Evolutionary conservation across 2,888 invertebrate genomes (phyloP).

Genomic region (Troglohyphantes excavatus): DNA sequence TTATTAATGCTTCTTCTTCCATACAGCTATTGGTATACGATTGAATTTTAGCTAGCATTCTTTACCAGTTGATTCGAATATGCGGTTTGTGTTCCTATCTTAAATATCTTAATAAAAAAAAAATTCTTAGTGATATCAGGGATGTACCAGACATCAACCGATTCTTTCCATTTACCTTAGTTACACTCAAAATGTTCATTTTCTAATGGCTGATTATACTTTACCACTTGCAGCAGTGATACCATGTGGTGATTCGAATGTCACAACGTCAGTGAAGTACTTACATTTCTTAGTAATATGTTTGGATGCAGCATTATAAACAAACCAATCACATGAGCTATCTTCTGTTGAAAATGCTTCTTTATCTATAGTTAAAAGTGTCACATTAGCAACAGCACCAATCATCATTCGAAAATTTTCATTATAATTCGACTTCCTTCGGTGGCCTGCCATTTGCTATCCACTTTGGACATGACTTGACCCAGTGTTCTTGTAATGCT

Average conservation of each 20-base stretch:
- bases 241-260: too few species aligned
- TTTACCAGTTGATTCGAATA: conserved; percentile 22
- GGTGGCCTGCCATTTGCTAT: conserved; percentile 47
- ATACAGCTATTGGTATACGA: background rate
- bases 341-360: too few species aligned
- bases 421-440: background rate
- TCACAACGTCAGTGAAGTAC: too few species aligned
- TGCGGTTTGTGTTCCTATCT: conserved; percentile 33
- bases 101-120: conserved; percentile 28
- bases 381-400: conserved; percentile 16
- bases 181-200: conserved; percentile 34
- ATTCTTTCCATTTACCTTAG: conserved; percentile 2
- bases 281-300: conserved; percentile 18
- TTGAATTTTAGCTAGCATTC: conserved; percentile 46
- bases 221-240: conserved; percentile 20
- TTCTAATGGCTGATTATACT: conserved; percentile 45
- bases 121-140: conserved; percentile 36
- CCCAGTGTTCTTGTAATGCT: conserved; percentile 30
- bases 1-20: conserved; percentile 18
- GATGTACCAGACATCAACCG: conserved; percentile 42
- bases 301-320: conserved; percentile 53
- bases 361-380: too few species aligned
- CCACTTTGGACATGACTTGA: conserved; percentile 28
- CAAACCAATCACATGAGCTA: too few species aligned
- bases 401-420: background rate